phyloP scores from a whole-genome alignment of 1,140 invertebrate genomes.

The Drosophila takahashii region DNA sequence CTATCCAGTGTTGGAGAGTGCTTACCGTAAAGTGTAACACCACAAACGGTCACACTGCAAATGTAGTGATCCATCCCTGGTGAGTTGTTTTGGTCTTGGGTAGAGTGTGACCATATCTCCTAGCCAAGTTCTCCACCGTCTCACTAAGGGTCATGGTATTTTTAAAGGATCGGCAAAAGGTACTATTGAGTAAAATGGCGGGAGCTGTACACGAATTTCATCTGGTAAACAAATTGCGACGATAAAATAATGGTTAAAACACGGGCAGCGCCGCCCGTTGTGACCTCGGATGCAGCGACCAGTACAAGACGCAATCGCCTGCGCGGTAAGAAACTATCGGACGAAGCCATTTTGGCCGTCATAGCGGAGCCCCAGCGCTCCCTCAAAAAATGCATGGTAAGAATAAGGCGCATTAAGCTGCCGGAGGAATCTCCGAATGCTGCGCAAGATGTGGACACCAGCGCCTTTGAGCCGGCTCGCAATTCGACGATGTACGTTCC shows the following conservation, averaged over 20 bases:
- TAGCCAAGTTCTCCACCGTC: neutral
- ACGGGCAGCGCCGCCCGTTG: neutral
- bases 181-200: constrained; percentile 2
- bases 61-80: neutral
- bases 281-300: too few species aligned
- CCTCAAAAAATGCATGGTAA: constrained; percentile 45
- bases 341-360: neutral
- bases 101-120: neutral
- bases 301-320: neutral
- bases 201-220: constrained; percentile 23
- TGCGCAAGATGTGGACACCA: constrained; percentile 6
- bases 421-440: neutral
- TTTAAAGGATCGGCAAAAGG: neutral
- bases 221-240: neutral
- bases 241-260: constrained; percentile 52
- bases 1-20: constrained; percentile 3
- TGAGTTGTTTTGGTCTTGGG: neutral
- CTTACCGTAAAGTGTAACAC: too few species aligned
- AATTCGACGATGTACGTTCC: constrained; percentile 52
- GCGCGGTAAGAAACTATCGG: neutral
- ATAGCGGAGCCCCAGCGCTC: neutral
- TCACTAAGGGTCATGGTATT: neutral
- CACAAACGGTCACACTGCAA: too few species aligned
- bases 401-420: constrained; percentile 38
- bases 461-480: constrained; percentile 35